phyloP scores from a whole-genome alignment of 2,797 vertebrate genomes.

The Anableps anableps region DNA sequence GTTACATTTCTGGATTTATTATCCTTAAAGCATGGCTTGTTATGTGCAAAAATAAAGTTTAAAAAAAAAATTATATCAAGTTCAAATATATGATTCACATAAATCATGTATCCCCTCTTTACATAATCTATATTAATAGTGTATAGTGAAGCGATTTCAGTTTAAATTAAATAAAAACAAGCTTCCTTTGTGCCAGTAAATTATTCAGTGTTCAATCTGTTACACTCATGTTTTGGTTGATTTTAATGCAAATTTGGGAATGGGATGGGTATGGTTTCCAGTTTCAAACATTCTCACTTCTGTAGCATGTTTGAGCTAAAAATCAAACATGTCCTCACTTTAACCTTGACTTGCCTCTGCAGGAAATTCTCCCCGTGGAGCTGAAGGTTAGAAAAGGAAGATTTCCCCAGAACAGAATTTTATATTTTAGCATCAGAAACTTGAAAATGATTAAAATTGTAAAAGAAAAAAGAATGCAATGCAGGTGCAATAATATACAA shows the following conservation, averaged over 20 bases:
- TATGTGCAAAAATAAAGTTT: neutral
- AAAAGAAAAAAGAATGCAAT: constrained; percentile 1
- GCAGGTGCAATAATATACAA: neutral
- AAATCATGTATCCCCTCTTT: neutral
- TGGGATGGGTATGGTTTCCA: neutral
- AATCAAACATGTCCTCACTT: neutral
- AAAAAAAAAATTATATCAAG: neutral
- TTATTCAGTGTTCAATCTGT: neutral
- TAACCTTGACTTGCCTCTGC: constrained; percentile 10
- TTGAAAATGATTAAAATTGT: neutral
- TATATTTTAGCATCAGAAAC: neutral
- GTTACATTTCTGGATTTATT: neutral
- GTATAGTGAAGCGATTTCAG: neutral
- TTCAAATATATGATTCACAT: neutral
- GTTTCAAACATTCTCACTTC: neutral
- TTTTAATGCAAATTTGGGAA: neutral
- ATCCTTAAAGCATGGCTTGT: neutral
- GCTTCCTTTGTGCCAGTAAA: neutral
- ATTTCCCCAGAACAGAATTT: constrained; percentile 9
- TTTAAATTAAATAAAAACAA: neutral
- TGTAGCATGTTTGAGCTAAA: neutral
- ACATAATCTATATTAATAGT: neutral
- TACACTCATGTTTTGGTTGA: neutral
- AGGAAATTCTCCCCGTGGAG: constrained; percentile 8
- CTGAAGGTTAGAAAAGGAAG: neutral